Base-by-base conservation (phyloP, 2,113 vertebrate species). In the Motacilla tschutschensis region DNA sequence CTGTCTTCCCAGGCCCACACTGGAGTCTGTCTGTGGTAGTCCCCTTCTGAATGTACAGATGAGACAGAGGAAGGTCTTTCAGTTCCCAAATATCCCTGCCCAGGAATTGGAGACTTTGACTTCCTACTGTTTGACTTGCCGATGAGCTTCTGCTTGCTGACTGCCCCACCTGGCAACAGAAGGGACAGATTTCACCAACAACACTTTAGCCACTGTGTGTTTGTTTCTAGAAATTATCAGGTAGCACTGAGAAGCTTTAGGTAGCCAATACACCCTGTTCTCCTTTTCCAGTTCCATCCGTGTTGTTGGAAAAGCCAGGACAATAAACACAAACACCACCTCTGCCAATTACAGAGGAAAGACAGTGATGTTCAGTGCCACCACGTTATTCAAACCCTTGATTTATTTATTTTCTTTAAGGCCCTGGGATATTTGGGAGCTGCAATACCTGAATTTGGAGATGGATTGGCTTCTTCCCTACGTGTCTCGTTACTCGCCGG, bases 41-140 rank as follows among this genome's bases (percentile, higher is more conserved):
- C 99, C 76, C 99, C 99, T 95, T 99, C 99, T 47, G 99, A 99
- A 95, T 99, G 99, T 62, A 99, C 98, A 25, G 99, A 99, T 87
- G 98, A 99, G 70, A 99, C 99, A 12, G 99, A 99, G 43, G 99
- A 99, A 55, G 98, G 99, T 66, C 99, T 97, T 88, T 99, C 99
- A 0, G 94, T 96, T 90, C 97, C 98, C 53, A 97, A 83, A 86
- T 98, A 99, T 35, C 96, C 97, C 97, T 99, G 98, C 80, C 98
- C 98, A 65, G 98, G 98, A 94, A 98, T 98, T 0, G 99, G 99
- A 20, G 99, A 99, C 94, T 99, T 99, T 15, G 98, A 98, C 94
- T 99, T 99, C 74, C 98, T 97, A 70, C 97, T 98, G 85, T 93
- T 98, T 29, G 97, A 97, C 95, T 99, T 99, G 94, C 97, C 94